phyloP scores from a whole-genome alignment of 2,797 vertebrate genomes.

The Melanogrammus aeglefinus region DNA sequence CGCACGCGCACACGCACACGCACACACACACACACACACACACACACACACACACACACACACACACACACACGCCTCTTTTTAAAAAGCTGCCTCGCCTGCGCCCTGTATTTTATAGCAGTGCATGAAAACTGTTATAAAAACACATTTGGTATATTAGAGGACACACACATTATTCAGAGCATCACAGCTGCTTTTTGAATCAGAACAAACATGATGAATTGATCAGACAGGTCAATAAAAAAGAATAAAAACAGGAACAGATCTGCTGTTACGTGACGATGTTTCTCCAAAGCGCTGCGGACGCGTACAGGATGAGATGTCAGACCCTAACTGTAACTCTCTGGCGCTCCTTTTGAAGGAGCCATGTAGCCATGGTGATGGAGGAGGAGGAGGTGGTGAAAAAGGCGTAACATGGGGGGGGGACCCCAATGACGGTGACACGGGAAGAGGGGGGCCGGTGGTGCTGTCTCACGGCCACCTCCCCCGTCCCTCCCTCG shows the following conservation, averaged over 20 bases:
- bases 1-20: background rate
- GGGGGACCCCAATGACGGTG: constrained; percentile 30
- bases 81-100: constrained; percentile 84
- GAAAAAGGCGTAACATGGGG: constrained; percentile 60
- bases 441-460: background rate
- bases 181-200: constrained; percentile 89
- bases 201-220: constrained; percentile 62
- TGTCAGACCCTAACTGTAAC: constrained; percentile 12
- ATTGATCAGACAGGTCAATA: constrained; percentile 40
- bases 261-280: constrained; percentile 33
- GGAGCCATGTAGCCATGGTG: constrained; percentile 45
- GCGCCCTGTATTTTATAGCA: constrained; percentile 77
- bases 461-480: too few species aligned
- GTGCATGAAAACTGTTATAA: constrained; percentile 84
- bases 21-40: background rate
- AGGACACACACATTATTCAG: constrained; percentile 88
- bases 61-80: constrained; percentile 5
- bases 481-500: background rate
- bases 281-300: constrained; percentile 20
- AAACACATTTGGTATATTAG: constrained; percentile 88
- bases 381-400: constrained; percentile 28
- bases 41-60: background rate
- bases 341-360: constrained; percentile 6
- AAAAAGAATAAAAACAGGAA: constrained; percentile 37
- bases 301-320: constrained; percentile 20